Base-by-base conservation (phyloP, 2,113 vertebrate species). In the Boulengeromyrus knoepffleri region DNA sequence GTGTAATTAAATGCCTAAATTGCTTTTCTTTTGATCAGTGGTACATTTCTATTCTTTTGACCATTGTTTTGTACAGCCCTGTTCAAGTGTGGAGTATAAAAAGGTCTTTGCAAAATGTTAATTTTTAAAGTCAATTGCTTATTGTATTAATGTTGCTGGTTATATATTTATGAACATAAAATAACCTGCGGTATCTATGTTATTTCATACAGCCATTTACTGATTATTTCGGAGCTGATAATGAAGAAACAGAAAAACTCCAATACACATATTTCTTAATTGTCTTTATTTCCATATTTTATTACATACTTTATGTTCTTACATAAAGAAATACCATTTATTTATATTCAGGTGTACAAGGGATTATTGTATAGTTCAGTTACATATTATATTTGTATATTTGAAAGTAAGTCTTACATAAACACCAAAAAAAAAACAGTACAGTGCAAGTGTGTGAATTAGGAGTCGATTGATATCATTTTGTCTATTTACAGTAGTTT, bases 281-380 rank as follows among this genome's bases (percentile, higher is more conserved):
- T 93, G 93, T 95, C 96, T 96, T 97, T 97, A 95, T 97, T 97
- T 94, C 93, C 93, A 96, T 93, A 95, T 93, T 97, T 94, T 93
- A 93, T 96, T 97, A 97, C 95, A 96, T 95, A 94, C 93, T 95
- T 95, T 95, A 93, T 96, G 92, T 95, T 90, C 89, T 96, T 96
- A 96, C 95, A 94, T 96, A 96, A 95, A 94, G 94, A 96, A 93
- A 93, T 96, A 94, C 95, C 91, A 95, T 94, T 95, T 94, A 93
- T 94, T 93, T 96, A 96, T 92, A 89, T 90, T 89, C 94, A 95
- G 93, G 93, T 94, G 94, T 95, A 95, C 92, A 94, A 93, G 77
- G 70, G 95, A 94, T 94, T 95, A 96, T 95, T 70, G 12, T 70
- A 95, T 96, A 93, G 92, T 95, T 95, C 92, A 94, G 94, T 94